Evolutionary conservation across 2,113 vertebrate species (phyloP), one percentile per base, ranked within the genome.

Genomic region (Empidonax alnorum): DNA sequence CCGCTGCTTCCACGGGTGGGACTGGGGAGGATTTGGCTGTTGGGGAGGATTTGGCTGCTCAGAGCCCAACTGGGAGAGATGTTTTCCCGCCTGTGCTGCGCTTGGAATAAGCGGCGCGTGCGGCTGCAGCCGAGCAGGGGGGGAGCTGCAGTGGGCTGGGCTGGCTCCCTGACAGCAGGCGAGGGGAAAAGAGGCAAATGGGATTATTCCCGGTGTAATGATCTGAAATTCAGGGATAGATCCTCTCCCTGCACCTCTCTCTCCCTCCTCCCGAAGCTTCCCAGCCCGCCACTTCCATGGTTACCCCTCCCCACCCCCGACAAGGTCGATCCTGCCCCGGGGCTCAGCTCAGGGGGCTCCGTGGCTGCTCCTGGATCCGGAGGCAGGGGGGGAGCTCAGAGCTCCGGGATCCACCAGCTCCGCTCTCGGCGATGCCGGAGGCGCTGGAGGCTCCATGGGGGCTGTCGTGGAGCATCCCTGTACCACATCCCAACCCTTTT

Each of bases 201-300:
- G 7, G 79, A 27, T 33, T 4, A 4, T 69, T 82, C 71, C 44
- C 5, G 42, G 13, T 4, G 47, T 2, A 28, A 17, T 2, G 3
- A 44, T 50, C 68, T 53, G 68, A 21, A 49, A 92, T 63, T 5
- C 2, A 1, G 58, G 46, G 23, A 3, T 15, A 0, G 37, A n/a
- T 30, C 28, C 23, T 47, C 39, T 1, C 50, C 6, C 1, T 3
- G 41, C 39, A 0, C 30, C 28, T 6, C 0, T 46, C 0, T 46
- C 71, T 53, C 41, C 39, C 56, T 47, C 41, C 76, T 68, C 28
- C 25, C 3, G 3, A 2, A 1, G 10, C n/a, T 35, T 37, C 63
- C 39, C 41, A 28, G 63, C 63, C 21, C 21, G 33, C 12, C 35
- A 0, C 16, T 35, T 6, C 35, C 75, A 0, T 1, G 59, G 14